Percentiles rank a stretch among this genome's conserved stretches.
Evolutionary conservation across 1,140 invertebrate genomes (phyloP).

Genomic region (Limonius californicus): DNA sequence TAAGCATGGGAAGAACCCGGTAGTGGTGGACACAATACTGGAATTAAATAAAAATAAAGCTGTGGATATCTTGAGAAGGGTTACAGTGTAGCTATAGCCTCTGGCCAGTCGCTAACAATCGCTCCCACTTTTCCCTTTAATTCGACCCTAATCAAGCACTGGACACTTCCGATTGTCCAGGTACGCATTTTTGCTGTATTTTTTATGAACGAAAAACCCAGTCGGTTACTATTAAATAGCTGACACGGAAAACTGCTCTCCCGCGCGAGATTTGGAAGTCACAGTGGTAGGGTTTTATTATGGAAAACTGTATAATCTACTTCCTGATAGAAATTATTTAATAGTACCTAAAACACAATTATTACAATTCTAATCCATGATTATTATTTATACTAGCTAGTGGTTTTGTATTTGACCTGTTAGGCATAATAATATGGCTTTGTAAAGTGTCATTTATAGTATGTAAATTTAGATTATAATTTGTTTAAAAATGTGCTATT

Average conservation of each 20-base stretch:
- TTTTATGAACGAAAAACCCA: conserved; percentile 3
- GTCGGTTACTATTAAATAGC: not conserved
- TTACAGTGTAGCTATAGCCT: conserved; percentile 10
- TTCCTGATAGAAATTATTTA: no score
- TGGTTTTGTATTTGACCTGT: no score
- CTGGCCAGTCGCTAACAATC: conserved; percentile 9
- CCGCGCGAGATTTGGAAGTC: no score
- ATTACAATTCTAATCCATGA: no score
- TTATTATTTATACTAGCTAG: no score
- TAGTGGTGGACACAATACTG: conserved; percentile 6
- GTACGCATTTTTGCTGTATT: conserved; percentile 7
- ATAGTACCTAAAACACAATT: no score
- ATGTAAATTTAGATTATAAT: no score
- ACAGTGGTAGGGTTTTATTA: no score
- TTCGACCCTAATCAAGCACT: conserved; percentile 14
- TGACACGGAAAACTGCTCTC: not conserved
- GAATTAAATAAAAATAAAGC: conserved; percentile 13
- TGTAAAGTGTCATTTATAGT: no score
- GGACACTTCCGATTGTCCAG: conserved; percentile 14
- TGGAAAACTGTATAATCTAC: no score
- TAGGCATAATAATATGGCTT: no score
- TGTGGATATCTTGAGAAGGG: conserved; percentile 12
- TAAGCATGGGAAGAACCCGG: conserved; percentile 7
- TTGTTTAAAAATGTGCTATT: no score
- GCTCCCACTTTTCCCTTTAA: conserved; percentile 13